These are phyloP conservation scores for Cyphomyrus plagiostoma DNA, from an alignment of 2,113 vertebrate species.

Conservation along the genomic window DNA sequence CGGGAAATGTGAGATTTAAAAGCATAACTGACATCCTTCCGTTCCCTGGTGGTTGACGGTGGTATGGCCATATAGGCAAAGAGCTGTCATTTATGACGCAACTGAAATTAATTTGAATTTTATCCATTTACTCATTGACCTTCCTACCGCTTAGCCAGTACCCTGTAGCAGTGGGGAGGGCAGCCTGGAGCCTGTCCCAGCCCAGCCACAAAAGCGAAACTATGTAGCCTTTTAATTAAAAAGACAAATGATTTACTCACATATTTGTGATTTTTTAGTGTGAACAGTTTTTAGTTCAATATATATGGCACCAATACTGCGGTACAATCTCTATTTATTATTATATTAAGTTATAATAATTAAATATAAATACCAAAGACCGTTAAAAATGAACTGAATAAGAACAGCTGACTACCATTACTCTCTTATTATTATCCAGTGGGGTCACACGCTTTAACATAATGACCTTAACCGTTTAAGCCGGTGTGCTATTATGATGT, in stretches of 20 bases:
- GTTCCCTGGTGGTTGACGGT: background rate
- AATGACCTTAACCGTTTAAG: background rate
- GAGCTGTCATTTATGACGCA: background rate
- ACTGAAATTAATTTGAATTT: background rate
- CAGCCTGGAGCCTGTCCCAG: background rate
- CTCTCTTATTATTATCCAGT: background rate
- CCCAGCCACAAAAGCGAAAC: background rate
- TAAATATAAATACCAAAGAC: background rate
- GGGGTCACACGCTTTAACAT: background rate
- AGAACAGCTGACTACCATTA: background rate
- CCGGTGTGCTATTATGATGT: background rate
- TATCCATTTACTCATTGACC: background rate
- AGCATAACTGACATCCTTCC: background rate
- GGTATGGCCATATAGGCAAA: background rate
- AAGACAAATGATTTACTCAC: background rate
- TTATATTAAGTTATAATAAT: background rate
- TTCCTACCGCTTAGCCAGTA: background rate
- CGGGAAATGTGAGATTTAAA: background rate
- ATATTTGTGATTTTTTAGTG: background rate
- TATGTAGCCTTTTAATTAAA: background rate
- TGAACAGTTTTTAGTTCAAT: background rate
- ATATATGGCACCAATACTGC: background rate
- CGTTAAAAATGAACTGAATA: background rate
- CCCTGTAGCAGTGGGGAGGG: background rate
- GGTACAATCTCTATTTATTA: background rate